Evolutionary conservation across 2,113 vertebrate genomes (phyloP), one percentile per base, ranked within the genome.

Genomic region (Pungitius pungitius): DNA sequence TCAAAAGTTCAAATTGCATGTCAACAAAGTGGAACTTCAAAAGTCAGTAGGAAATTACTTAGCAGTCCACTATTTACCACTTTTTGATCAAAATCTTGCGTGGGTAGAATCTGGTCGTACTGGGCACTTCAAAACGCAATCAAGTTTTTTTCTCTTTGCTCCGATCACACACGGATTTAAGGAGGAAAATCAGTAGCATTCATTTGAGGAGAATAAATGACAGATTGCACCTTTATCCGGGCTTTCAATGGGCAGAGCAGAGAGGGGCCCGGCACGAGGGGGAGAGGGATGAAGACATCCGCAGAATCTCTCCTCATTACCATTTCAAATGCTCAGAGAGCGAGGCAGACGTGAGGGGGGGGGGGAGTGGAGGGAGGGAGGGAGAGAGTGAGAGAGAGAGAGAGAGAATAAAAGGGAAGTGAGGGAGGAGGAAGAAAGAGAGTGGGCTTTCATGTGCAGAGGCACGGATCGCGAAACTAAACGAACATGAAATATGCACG

Each of bases 251-350:
- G 78, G 81, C 76, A 84, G 80, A 83, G 78, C 83, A 56, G 78
- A 88, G 85, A 88, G 85, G 85, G 73, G 74, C 81, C 73, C 81
- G 49, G 79, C 82, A 83, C 55, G 64, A 88, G 73, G 80, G 73
- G 58, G 78, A 77, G 85, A 85, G 78, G 85, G 90, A 92, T 92
- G 91, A 91, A 92, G 91, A 92, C 89, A 92, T 92, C 91, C 87
- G 89, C 89, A 91, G 88, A 84, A 91, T 89, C 87, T 89, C 85
- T 87, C 62, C 90, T 92, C 91, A 92, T 92, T 92, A 91, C 87
- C 91, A 92, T 92, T 92, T 92, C 91, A 92, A 92, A 92, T 92
- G 89, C 85, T 86, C 83, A 37, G 78, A 72, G 81, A 86, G 86
- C 14, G 77, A 84, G 84, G 81, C 87, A 87, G 88, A 86, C 45